Conservation (phyloP, 2,797 vertebrate genomes). For the Cheirogaleus major region DNA sequence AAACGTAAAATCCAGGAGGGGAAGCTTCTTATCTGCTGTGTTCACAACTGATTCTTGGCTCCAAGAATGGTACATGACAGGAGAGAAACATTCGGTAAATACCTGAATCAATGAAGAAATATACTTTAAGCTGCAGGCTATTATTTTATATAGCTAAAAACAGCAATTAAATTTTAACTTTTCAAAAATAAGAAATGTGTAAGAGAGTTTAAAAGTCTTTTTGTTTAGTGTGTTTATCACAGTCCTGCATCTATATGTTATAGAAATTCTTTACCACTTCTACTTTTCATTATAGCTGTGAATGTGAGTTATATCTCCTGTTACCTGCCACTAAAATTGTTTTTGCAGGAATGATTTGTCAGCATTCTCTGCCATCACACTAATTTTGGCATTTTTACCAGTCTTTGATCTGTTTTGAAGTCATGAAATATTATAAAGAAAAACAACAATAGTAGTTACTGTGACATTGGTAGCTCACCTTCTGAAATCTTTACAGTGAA, state of each 20-base stretch:
- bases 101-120: background rate
- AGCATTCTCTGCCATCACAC: background rate
- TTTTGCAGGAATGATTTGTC: background rate
- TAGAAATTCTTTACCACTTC: background rate
- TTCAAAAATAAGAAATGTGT: slow-evolving; percentile 15
- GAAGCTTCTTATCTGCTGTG: background rate
- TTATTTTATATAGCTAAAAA: background rate
- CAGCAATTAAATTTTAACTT: slow-evolving; percentile 19
- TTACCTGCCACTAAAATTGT: background rate
- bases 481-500: background rate
- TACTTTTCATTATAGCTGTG: slow-evolving; percentile 15
- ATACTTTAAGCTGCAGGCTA: background rate
- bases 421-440: slow-evolving; percentile 5
- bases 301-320: background rate
- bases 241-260: background rate
- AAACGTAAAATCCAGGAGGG: background rate
- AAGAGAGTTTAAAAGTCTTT: background rate
- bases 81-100: background rate
- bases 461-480: background rate
- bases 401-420: background rate
- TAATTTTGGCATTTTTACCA: background rate
- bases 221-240: background rate
- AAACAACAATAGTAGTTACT: background rate
- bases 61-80: background rate
- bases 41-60: background rate